Evolutionary conservation across 2,113 vertebrate species (phyloP).

Genomic region (Passer montanus): DNA sequence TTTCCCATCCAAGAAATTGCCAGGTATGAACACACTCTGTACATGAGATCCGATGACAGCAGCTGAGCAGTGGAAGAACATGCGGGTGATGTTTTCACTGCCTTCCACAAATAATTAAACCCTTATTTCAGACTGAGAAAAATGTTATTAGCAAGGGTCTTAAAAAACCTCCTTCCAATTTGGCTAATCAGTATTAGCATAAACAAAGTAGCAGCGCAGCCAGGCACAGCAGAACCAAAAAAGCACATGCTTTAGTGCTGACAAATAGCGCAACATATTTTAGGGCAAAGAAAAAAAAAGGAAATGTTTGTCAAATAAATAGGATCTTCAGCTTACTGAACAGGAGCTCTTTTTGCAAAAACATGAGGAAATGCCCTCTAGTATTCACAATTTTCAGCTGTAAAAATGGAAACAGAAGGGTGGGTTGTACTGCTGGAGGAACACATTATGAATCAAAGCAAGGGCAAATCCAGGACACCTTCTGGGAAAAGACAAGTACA

Average conservation of each 20-base stretch:
- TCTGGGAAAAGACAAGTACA: conserved; percentile 15
- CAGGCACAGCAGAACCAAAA: not conserved
- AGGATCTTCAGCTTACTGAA: conserved; percentile 3
- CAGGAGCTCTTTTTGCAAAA: not conserved
- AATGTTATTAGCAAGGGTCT: not conserved
- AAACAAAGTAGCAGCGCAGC: not conserved
- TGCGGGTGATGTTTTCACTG: not conserved
- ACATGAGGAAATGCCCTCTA: conserved; percentile 12
- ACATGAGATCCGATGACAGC: not conserved
- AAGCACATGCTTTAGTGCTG: conserved; percentile 1
- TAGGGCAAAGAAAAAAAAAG: not conserved
- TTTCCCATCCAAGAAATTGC: not conserved
- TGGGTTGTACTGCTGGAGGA: conserved; percentile 43
- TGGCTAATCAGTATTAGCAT: not conserved
- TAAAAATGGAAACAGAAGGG: conserved; percentile 40
- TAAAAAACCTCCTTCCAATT: not conserved
- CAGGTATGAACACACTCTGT: not conserved
- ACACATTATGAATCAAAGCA: conserved; percentile 57
- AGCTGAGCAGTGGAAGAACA: not conserved
- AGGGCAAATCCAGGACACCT: conserved; percentile 35
- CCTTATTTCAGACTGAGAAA: not conserved
- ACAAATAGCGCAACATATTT: not conserved
- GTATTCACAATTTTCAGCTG: not conserved
- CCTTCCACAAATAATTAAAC: not conserved
- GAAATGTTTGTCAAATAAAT: conserved; percentile 40